Evolutionary conservation across 2,888 invertebrate species (phyloP).

Genomic region (Kryphioiulus occultus): DNA sequence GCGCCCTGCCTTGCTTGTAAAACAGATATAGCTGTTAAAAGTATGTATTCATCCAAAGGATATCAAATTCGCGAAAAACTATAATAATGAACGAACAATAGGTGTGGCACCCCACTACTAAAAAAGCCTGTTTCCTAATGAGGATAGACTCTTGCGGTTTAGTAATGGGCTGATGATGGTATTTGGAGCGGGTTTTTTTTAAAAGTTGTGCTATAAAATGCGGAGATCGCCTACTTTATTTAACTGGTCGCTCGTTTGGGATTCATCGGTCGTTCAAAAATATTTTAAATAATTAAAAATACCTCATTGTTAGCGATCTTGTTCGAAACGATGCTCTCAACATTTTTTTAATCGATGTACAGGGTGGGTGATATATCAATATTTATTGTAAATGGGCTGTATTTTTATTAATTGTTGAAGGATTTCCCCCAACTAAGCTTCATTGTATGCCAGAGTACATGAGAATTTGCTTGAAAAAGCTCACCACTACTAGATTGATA

Average conservation of each 20-base stretch:
- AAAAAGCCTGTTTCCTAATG: slow-evolving; percentile 10
- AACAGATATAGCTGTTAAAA: background rate
- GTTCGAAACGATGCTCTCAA: no score
- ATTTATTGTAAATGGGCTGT: no score
- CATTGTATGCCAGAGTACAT: no score
- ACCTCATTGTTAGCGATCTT: no score
- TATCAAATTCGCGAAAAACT: background rate
- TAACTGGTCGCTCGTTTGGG: background rate
- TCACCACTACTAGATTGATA: no score
- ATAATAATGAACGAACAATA: slow-evolving; percentile 17
- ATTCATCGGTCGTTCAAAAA: background rate
- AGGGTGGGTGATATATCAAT: no score
- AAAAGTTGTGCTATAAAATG: background rate
- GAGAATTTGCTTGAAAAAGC: no score
- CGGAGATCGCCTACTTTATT: background rate
- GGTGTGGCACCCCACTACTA: background rate
- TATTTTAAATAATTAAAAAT: background rate
- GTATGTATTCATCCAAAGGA: background rate
- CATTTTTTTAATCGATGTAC: no score
- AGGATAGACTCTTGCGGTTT: background rate
- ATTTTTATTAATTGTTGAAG: no score
- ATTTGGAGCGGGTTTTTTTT: slow-evolving; percentile 21
- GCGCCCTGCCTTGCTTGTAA: background rate
- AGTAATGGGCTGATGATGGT: background rate
- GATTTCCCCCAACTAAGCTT: no score